Base-by-base conservation (phyloP, 1,140 invertebrate species). In the Tribolium madens region DNA sequence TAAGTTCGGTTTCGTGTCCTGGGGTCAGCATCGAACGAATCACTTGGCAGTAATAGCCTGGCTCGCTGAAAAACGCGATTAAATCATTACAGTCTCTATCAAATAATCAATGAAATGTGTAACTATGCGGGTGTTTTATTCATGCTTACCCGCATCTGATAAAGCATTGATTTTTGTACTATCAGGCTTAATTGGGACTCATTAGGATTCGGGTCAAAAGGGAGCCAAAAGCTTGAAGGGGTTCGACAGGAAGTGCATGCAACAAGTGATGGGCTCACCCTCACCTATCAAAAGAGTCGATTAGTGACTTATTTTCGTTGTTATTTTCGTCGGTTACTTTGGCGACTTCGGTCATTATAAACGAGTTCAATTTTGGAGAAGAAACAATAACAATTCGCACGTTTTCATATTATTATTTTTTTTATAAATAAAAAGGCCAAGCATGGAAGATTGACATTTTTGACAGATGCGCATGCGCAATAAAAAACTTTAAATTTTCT, bases 1-100 rank as follows among this genome's bases (percentile, higher is more conserved):
- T 86, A 26, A 88, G 80, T 82, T 88, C 88, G 36, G 87, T 87
- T 79, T 89, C 87, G 31, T 88, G 87, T 3, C 87, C 88, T 42
- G 86, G 81, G 73, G 86, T 85, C 10, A 89, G 77, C 84, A 88
- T 87, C 64, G 86, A 86, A 52, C 85, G 85, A 3, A 88, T 84
- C 3, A 87, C 85, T 36, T 86, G 75, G 69, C 88, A 86, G 68
- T 87, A 88, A 50, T 85, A 86, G 12, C 87, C 87, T 7, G 75
- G 78, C 75, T 71, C 76, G 68, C 82, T 84, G 73, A 75, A 42
- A 42, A 81, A 80, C n/a, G 70, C 21, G 75, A 21, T 60, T 33
- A 64, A 64, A 64, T 64, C 57, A 13, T 64, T 33, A 77, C 36
- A 10, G 10, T 72, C 50, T 72, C 26, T 72, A 42, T 72, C 31